Evolutionary conservation across 2,888 invertebrate species (phyloP), one percentile per base, ranked within the genome.

Genomic region (Tholera decimalis): DNA sequence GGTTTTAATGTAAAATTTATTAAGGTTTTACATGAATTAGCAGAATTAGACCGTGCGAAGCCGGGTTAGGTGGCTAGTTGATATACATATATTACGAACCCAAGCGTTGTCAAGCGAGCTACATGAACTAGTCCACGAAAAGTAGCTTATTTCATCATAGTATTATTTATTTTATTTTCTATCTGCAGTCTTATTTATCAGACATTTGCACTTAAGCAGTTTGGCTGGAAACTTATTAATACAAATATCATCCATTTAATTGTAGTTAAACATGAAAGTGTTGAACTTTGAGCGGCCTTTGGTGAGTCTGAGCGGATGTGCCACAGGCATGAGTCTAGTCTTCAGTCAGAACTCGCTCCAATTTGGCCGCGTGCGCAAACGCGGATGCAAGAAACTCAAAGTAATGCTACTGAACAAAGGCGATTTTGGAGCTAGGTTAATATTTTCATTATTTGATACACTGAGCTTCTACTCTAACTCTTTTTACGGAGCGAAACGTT

Each of bases 401-500:
- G 91, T 95, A 15, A 93, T 95, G 94, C 85, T 95, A 28, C 76
- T 87, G 30, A 95, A 95, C 74, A 91, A 92, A 67, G 95, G 95
- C 33, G 93, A 95, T 73, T 93, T 92, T 77, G 92, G 92, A 28
- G 85, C 95, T n/a, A 92, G 91, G 95, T 94, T 79, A 44, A 35
- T 35, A n/a, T n/a, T 11, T 50, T 35, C 49, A 5, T n/a, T 47
- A 56, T 15, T 24, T 13, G 4, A 1, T 37, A 53, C 7, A 26
- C n/a, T 7, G 22, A 22, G 20, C 11, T 18, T n/a, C 18, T 9
- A 18, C 2, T n/a, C n/a, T n/a, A n/a, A n/a, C n/a, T n/a, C n/a
- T n/a, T n/a, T n/a, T n/a, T n/a, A n/a, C n/a, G n/a, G n/a, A n/a
- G n/a, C n/a, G n/a, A n/a, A n/a, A n/a, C n/a, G n/a, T n/a, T n/a